Percentiles rank a stretch among this genome's conserved stretches.
These are phyloP conservation scores for Melanotaenia pygmaea DNA, from an alignment of 2,797 vertebrate genomes.

Conservation along the genomic window DNA sequence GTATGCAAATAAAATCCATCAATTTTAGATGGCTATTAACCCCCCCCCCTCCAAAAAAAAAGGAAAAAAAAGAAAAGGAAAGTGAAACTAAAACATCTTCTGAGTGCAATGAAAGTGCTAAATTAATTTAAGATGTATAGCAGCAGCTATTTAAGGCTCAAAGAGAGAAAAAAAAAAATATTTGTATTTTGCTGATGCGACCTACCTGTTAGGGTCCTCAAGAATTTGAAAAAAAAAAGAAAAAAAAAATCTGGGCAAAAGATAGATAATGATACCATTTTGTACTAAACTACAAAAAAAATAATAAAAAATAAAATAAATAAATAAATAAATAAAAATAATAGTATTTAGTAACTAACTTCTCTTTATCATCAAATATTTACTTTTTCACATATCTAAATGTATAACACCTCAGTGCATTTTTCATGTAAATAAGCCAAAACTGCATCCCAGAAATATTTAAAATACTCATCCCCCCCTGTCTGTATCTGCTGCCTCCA, in stretches of 20 bases:
- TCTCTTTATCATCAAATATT: constrained; percentile 46
- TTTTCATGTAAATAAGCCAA: constrained; percentile 63
- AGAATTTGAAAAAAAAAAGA: neutral
- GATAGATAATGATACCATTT: too few relatives aligned
- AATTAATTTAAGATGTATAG: constrained; percentile 5
- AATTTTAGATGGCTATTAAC: constrained; percentile 54
- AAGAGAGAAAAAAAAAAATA: neutral
- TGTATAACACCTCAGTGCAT: constrained; percentile 49
- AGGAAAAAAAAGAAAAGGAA: constrained; percentile 44
- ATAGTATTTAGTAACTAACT: constrained; percentile 47
- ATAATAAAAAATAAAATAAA: too few relatives aligned
- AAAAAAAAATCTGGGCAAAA: neutral
- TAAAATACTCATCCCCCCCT: constrained; percentile 55
- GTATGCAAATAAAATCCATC: constrained; percentile 65
- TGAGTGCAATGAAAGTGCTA: constrained; percentile 33
- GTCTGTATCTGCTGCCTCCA: constrained; percentile 57
- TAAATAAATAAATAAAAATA: too few relatives aligned
- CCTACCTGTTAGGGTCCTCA: neutral
- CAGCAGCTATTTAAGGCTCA: constrained; percentile 15
- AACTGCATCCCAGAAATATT: constrained; percentile 64
- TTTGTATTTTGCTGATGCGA: neutral
- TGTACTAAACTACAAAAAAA: too few relatives aligned
- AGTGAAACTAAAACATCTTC: constrained; percentile 54
- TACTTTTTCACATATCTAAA: constrained; percentile 34
- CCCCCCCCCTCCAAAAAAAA: constrained; percentile 7